These are phyloP conservation scores for Oreonectes daqikongensis DNA, from an alignment of 2,797 vertebrate genomes.

Conservation along the genomic window DNA sequence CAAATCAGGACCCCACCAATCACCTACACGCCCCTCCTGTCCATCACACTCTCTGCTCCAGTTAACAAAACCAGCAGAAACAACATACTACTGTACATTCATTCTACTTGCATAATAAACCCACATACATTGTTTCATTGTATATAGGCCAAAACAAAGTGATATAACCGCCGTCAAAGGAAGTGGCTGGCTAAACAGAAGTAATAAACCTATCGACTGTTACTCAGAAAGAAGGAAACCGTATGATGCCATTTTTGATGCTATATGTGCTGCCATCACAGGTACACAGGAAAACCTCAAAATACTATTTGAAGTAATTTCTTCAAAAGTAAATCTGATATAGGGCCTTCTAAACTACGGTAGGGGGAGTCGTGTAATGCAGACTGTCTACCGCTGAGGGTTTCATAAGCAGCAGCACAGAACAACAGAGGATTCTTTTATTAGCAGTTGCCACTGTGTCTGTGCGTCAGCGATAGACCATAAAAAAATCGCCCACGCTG, in stretches of 20 bases:
- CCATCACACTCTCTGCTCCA: conserved; percentile 7
- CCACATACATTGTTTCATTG: not conserved
- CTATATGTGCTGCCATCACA: not conserved
- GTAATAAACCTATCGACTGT: not conserved
- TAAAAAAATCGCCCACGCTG: not conserved
- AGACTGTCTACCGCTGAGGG: not conserved
- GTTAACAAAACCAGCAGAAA: not conserved
- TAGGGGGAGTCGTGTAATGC: not conserved
- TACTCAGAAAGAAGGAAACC: not conserved
- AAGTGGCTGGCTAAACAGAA: not conserved
- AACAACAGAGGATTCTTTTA: not conserved
- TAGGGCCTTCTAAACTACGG: not conserved
- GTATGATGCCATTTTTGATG: not conserved
- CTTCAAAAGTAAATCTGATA: not conserved
- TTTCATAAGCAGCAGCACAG: not conserved
- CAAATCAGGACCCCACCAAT: conserved; percentile 39
- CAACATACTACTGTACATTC: not conserved
- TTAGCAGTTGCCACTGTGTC: not conserved
- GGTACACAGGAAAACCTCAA: conserved; percentile 8
- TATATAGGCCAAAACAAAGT: not conserved
- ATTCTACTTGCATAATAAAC: not conserved
- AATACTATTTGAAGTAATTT: not conserved
- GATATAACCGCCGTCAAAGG: not conserved
- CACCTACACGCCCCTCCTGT: not conserved
- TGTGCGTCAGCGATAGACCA: not conserved